These are phyloP conservation scores for Carapus acus DNA, from an alignment of 2,797 vertebrate genomes.

Conservation along the genomic window DNA sequence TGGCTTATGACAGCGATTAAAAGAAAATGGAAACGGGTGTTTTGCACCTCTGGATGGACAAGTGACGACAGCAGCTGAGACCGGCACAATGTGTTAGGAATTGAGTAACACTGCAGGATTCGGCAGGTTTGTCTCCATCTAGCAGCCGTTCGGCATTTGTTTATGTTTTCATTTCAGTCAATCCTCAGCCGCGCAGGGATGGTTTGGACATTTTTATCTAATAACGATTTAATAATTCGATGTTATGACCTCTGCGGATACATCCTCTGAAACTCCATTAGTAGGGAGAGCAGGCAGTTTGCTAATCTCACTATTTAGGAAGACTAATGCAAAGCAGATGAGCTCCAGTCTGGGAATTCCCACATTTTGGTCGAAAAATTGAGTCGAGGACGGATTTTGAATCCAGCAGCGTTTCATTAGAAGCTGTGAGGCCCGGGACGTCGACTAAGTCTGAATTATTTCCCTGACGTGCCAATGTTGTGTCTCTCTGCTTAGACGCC, in stretches of 20 bases:
- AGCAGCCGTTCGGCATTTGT: background rate
- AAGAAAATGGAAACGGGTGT: too few relatives aligned
- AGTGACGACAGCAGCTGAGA: too few relatives aligned
- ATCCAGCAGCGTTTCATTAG: conserved; percentile 44
- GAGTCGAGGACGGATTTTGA: conserved; percentile 21
- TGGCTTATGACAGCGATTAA: too few relatives aligned
- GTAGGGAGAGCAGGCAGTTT: conserved; percentile 20
- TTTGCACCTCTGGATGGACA: too few relatives aligned
- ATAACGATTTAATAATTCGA: too few relatives aligned
- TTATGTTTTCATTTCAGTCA: background rate
- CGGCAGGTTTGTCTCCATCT: background rate
- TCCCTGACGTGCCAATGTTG: conserved; percentile 24
- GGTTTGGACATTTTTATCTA: too few relatives aligned
- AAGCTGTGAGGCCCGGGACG: conserved; percentile 26
- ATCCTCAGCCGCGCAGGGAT: background rate
- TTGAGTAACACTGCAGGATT: background rate
- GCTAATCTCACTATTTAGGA: conserved; percentile 16
- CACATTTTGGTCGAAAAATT: conserved; percentile 15
- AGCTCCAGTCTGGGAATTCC: conserved; percentile 19
- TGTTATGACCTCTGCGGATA: too few relatives aligned
- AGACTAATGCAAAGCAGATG: conserved; percentile 36
- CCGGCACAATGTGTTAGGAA: background rate
- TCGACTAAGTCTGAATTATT: conserved; percentile 28
- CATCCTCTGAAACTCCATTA: background rate
- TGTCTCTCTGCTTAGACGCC: conserved; percentile 28